A percentile compares a stretch with the other conserved stretches of the same genome.
Evolutionary conservation across 2,797 vertebrate species (phyloP).

Genomic region (Lutjanus argentimaculatus): DNA sequence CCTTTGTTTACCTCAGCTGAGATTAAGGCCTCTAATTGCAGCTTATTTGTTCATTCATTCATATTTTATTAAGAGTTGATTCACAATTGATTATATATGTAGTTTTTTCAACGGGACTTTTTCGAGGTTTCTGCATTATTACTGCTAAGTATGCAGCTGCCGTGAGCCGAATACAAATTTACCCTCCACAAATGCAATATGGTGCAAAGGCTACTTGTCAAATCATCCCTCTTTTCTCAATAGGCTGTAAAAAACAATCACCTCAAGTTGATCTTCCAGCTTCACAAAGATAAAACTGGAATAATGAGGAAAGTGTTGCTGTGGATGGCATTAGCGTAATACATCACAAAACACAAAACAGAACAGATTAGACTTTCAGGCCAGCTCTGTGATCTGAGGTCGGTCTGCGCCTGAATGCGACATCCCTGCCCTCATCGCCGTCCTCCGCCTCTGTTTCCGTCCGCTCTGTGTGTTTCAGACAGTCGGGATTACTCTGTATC

Average conservation of each 20-base stretch:
- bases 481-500: constrained; percentile 12
- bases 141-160: background rate
- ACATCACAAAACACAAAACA: background rate
- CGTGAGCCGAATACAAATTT: background rate
- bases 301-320: background rate
- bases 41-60: background rate
- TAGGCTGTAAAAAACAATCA: background rate
- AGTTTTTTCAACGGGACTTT: background rate
- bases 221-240: background rate
- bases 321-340: background rate
- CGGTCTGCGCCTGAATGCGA: background rate
- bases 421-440: background rate
- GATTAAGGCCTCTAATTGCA: background rate
- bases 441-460: constrained; percentile 16
- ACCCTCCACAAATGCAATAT: background rate
- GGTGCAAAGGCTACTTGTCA: background rate
- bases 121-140: background rate
- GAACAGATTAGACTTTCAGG: background rate
- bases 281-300: background rate
- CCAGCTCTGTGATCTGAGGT: constrained; percentile 2
- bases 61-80: background rate
- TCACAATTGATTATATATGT: background rate
- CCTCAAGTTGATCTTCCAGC: background rate
- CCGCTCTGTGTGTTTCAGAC: constrained; percentile 6
- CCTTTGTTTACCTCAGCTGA: too few species aligned